Base-by-base conservation (phyloP, 2,888 invertebrate species). In the Zaprionus lineosus region DNA sequence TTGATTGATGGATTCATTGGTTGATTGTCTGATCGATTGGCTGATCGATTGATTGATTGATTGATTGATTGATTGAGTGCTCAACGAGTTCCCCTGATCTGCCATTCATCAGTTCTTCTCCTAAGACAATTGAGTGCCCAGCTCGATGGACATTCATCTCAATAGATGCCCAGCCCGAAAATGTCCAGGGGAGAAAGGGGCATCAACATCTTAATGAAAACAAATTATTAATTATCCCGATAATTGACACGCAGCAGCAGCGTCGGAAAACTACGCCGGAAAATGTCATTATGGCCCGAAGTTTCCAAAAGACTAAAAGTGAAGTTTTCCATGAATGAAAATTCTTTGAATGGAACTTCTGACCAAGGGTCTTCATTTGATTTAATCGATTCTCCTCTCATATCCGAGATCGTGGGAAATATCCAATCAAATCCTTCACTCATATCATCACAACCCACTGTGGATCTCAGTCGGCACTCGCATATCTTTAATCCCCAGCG, bases 121-220 rank as follows among this genome's bases (percentile, higher is more conserved):
- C 58, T 24, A 33, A 58, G 57, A 15, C 36, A 33, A 60, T 57
- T 47, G 39, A 31, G 29, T 9, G 5, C 6, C 21, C 14, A 34
- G 19, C 9, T 15, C 29, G 29, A n/a, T 12, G 8, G 69, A 77
- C 70, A 84, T 78, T 58, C 46, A 71, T 78, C 79, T 78, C 62
- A 83, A 78, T 84, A 82, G 76, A 74, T 76, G 64, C 14, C 28
- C n/a, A 28, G n/a, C 2, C 31, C 60, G 67, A 59, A 65, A 65
- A n/a, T n/a, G n/a, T n/a, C n/a, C n/a, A n/a, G n/a, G n/a, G n/a
- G n/a, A n/a, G n/a, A n/a, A n/a, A 33, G 7, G 2, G 8, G 46
- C 6, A 3, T 3, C 18, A 34, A 40, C 28, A 36, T 34, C 44
- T 9, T 46, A 50, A 72, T 66, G 58, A 31, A 65, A 67, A 66